Evolutionary conservation across 2,113 vertebrate genomes (phyloP).

Genomic region (Montifringilla adamsi): DNA sequence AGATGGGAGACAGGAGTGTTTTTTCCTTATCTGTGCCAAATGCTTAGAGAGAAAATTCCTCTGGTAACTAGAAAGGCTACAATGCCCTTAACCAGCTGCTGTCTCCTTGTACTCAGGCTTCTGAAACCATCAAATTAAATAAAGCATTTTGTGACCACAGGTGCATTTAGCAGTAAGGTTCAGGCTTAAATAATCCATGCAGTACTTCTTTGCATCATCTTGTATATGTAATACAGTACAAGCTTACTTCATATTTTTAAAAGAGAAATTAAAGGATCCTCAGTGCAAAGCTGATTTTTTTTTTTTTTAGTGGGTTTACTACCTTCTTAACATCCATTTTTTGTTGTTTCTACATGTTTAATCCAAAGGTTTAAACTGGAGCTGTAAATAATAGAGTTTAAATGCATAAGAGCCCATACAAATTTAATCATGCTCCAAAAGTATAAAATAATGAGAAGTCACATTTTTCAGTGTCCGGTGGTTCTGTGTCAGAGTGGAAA

Average conservation of each 20-base stretch:
- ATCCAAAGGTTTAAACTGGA: not conserved
- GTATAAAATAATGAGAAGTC: not conserved
- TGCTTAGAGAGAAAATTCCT: conserved; percentile 17
- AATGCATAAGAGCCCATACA: not conserved
- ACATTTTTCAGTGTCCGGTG: not conserved
- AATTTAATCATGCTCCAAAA: not conserved
- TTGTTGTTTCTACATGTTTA: not conserved
- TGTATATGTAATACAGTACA: not conserved
- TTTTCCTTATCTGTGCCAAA: conserved; percentile 34
- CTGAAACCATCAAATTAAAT: not conserved
- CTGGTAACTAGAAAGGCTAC: not conserved
- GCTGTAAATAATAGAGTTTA: not conserved
- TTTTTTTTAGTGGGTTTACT: not conserved
- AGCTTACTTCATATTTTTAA: not conserved
- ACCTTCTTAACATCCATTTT: not conserved
- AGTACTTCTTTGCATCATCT: not conserved
- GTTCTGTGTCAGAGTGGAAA: not conserved
- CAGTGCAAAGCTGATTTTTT: not conserved
- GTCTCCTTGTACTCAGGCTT: not conserved
- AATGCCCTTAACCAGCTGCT: not conserved
- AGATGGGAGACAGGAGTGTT: not conserved
- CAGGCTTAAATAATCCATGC: not conserved
- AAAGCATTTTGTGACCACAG: not conserved
- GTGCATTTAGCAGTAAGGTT: not conserved
- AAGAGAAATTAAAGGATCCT: not conserved